phyloP scores from a whole-genome alignment of 2,888 invertebrate genomes.

The Ecliptopera silaceata region DNA sequence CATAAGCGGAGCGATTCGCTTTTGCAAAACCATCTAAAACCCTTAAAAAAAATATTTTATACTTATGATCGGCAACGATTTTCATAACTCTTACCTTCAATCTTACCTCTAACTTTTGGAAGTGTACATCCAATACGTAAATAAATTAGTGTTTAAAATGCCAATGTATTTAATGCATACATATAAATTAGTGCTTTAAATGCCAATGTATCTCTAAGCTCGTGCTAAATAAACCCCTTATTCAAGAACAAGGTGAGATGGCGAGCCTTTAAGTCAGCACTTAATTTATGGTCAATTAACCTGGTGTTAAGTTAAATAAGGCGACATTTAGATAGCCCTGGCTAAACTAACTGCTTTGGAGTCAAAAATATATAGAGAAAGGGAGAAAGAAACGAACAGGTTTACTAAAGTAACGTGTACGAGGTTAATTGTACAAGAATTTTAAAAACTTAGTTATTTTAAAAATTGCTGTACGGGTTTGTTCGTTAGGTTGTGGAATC shows the following conservation, averaged over 20 bases:
- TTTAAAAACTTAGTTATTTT: no score
- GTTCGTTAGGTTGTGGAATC: no score
- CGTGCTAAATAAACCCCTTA: slow-evolving; percentile 39
- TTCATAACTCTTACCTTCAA: no score
- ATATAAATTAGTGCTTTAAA: background rate
- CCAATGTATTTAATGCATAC: background rate
- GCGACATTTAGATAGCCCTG: slow-evolving; percentile 65
- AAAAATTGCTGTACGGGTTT: no score
- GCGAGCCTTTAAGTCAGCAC: slow-evolving; percentile 70
- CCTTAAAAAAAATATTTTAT: no score
- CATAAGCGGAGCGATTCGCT: slow-evolving; percentile 29
- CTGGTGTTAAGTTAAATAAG: slow-evolving; percentile 75
- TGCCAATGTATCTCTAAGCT: background rate
- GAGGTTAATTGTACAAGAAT: no score
- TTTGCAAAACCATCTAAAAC: background rate
- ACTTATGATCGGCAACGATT: no score
- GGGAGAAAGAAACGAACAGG: slow-evolving; percentile 26
- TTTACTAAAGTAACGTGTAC: background rate
- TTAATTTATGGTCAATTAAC: slow-evolving; percentile 81
- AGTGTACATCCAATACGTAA: no score
- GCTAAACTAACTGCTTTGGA: slow-evolving; percentile 46
- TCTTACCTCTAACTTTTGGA: no score
- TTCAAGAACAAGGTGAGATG: slow-evolving; percentile 58
- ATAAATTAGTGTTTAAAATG: background rate
- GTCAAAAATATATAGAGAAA: slow-evolving; percentile 44